Conservation (phyloP, 2,797 vertebrate species). For the Pangasius macronema region DNA sequence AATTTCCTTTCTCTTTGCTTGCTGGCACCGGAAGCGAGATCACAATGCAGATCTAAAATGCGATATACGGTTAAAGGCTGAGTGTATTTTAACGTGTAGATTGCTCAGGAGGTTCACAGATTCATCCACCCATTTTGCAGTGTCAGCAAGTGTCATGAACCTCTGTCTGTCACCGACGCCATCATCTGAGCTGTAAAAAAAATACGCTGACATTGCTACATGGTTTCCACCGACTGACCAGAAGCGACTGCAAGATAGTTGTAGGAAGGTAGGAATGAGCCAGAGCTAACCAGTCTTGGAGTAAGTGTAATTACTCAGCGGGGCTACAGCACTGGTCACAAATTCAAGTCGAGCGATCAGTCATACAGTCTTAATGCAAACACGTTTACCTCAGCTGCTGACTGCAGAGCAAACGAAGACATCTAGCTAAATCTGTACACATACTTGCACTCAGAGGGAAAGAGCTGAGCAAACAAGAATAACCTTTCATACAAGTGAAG, state of each 20-base stretch:
- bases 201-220: not conserved
- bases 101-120: not conserved
- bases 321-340: not conserved
- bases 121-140: not conserved
- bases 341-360: not conserved
- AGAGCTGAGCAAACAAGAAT: not conserved
- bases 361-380: not conserved
- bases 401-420: not conserved
- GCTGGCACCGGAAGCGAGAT: not conserved
- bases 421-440: not conserved
- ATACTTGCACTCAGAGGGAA: not conserved
- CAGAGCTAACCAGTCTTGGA: not conserved
- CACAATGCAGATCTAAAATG: not conserved
- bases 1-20: not conserved
- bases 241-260: not conserved
- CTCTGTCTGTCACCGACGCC: too few relatives aligned
- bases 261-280: not conserved
- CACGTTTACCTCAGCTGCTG: not conserved
- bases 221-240: not conserved
- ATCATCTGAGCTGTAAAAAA: not conserved
- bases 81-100: not conserved
- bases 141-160: not conserved
- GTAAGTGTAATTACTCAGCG: not conserved
- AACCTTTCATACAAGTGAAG: not conserved
- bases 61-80: not conserved